Conservation (phyloP, 2,888 invertebrate genomes). For the Drosophila antonietae region DNA sequence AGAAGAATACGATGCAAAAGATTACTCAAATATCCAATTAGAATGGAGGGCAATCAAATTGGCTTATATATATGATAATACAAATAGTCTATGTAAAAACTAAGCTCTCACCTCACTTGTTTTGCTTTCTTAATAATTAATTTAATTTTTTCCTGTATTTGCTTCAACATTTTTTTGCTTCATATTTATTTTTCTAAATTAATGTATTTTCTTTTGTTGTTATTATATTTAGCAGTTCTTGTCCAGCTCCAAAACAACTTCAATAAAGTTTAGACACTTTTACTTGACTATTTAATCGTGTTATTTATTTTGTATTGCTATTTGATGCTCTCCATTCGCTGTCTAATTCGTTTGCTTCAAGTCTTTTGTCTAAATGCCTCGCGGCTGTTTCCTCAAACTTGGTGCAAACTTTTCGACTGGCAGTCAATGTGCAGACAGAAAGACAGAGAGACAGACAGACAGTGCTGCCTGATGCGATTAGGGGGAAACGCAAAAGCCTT, state of each 20-base stretch:
- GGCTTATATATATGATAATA: no score
- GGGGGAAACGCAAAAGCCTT: constrained; percentile 18
- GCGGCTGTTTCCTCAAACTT: constrained; percentile 33
- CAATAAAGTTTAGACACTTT: not conserved
- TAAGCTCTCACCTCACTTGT: no score
- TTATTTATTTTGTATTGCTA: constrained; percentile 1
- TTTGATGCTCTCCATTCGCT: constrained; percentile 11
- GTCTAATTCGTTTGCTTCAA: constrained; percentile 28
- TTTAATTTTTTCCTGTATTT: not conserved
- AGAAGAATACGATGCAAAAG: no score
- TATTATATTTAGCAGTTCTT: not conserved
- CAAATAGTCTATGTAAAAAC: no score
- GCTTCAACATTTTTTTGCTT: not conserved
- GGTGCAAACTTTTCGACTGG: constrained; percentile 35
- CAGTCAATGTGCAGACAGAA: constrained; percentile 22
- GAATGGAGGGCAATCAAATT: not conserved
- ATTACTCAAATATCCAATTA: not conserved
- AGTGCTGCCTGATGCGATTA: constrained; percentile 51
- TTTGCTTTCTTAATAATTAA: no score
- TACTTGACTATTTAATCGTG: not conserved
- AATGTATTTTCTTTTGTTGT: no score
- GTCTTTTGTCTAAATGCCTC: constrained; percentile 26
- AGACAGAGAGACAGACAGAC: constrained; percentile 27
- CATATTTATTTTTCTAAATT: not conserved
- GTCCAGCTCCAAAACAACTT: not conserved